phyloP scores from a whole-genome alignment of 2,888 invertebrate genomes.

The Itoplectis maculator region DNA sequence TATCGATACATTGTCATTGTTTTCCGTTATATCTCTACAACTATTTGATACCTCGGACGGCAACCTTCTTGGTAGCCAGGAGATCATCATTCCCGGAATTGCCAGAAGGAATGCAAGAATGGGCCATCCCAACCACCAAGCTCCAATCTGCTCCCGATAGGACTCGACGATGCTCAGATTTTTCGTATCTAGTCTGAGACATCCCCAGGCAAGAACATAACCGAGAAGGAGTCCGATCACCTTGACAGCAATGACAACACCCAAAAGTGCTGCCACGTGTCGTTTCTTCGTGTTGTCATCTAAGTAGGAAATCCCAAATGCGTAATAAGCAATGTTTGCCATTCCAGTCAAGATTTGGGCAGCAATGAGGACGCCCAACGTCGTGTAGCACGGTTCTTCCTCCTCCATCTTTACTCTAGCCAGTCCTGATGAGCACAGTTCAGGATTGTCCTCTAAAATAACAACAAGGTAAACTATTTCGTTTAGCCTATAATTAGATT shows the following conservation, averaged over 20 bases:
- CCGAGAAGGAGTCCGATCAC: constrained; percentile 78
- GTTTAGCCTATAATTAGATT: not conserved
- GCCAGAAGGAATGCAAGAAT: constrained; percentile 84
- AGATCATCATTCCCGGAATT: constrained; percentile 85
- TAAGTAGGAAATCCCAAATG: constrained; percentile 87
- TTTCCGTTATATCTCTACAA: not conserved
- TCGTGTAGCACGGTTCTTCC: constrained; percentile 78
- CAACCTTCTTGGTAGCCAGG: constrained; percentile 86
- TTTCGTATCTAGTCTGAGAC: constrained; percentile 79
- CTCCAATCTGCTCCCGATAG: constrained; percentile 80
- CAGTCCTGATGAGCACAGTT: constrained; percentile 71
- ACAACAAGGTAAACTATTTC: constrained; percentile 12
- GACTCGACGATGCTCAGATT: constrained; percentile 75
- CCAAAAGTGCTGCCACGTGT: constrained; percentile 84
- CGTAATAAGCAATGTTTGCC: constrained; percentile 85
- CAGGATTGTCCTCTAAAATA: constrained; percentile 76
- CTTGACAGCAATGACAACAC: constrained; percentile 76
- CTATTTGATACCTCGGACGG: constrained; percentile 81
- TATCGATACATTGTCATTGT: constrained; percentile 8
- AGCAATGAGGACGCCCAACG: constrained; percentile 84
- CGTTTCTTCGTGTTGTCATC: constrained; percentile 87
- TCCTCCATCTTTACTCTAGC: constrained; percentile 73
- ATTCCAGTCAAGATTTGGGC: constrained; percentile 85
- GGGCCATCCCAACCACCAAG: constrained; percentile 86
- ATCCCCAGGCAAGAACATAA: constrained; percentile 79